phyloP scores from a whole-genome alignment of 1,140 invertebrate genomes.

The Drosophila rufa region DNA sequence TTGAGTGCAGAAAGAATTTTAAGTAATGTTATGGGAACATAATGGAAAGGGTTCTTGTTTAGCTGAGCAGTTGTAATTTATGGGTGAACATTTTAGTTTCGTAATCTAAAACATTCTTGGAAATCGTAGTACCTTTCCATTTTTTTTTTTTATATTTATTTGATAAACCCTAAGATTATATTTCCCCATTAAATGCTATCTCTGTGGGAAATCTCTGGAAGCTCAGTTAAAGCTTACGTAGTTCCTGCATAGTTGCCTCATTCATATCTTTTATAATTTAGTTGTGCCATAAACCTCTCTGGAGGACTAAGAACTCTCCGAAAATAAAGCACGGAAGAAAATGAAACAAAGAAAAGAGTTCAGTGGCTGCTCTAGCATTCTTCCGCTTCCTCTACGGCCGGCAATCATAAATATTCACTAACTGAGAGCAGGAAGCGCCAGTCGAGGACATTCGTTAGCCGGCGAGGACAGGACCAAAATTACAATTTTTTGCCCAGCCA shows the following conservation, averaged over 20 bases:
- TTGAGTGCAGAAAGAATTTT: conserved; percentile 24
- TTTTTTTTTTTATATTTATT: background rate
- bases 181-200: background rate
- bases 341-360: conserved; percentile 33
- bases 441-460: conserved; percentile 54
- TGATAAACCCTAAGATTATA: background rate
- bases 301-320: conserved; percentile 8
- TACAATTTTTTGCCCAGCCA: conserved; percentile 66
- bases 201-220: background rate
- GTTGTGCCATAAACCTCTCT: conserved; percentile 27
- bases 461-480: conserved; percentile 64
- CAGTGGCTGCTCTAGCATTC: conserved; percentile 18
- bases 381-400: conserved; percentile 26
- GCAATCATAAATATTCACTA: conserved; percentile 76
- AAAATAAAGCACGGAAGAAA: conserved; percentile 29
- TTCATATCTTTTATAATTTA: conserved; percentile 50
- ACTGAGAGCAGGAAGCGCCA: conserved; percentile 41
- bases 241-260: conserved; percentile 15
- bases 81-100: background rate
- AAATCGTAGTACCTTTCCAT: background rate
- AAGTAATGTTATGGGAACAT: conserved; percentile 20
- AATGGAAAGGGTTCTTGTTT: background rate
- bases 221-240: background rate
- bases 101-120: background rate
- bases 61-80: conserved; percentile 18